Percentiles rank a stretch among this genome's conserved stretches.
These are phyloP conservation scores for Hybos culiciformis DNA, from an alignment of 2,888 invertebrate genomes.

Conservation along the genomic window DNA sequence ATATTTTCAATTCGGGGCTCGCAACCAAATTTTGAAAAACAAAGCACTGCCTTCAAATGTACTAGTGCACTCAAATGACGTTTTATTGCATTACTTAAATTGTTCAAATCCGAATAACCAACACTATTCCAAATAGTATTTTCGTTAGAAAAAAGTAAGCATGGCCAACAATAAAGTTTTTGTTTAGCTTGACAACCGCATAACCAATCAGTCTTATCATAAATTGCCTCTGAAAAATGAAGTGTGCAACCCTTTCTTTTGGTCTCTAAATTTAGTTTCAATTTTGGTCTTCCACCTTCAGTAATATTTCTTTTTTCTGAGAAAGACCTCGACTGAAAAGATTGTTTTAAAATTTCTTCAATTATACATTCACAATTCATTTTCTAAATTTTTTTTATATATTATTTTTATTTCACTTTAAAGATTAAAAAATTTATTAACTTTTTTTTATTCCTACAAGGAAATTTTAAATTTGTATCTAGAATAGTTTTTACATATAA, in stretches of 20 bases:
- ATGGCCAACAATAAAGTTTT: slow-evolving; percentile 1
- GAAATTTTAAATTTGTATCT: too few relatives aligned
- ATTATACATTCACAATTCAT: neutral
- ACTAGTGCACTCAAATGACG: neutral
- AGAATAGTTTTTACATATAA: too few relatives aligned
- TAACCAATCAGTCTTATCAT: neutral
- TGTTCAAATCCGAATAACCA: slow-evolving; percentile 1
- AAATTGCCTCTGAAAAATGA: neutral
- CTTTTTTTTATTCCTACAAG: too few relatives aligned
- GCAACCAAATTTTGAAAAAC: neutral
- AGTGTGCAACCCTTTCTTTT: neutral
- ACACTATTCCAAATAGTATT: neutral
- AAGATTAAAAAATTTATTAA: too few relatives aligned
- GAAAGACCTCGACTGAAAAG: neutral
- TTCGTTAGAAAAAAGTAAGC: neutral
- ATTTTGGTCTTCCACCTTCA: neutral
- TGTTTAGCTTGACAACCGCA: neutral
- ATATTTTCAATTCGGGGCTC: slow-evolving; percentile 1
- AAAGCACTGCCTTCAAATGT: neutral
- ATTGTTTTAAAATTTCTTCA: neutral
- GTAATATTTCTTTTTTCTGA: neutral
- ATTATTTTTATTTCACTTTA: too few relatives aligned
- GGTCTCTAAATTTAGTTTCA: neutral
- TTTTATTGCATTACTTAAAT: neutral
- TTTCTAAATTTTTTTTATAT: too few relatives aligned